Evolutionary conservation across 2,113 vertebrate genomes (phyloP).

Genomic region (Sinocyclocheilus rhinocerous): DNA sequence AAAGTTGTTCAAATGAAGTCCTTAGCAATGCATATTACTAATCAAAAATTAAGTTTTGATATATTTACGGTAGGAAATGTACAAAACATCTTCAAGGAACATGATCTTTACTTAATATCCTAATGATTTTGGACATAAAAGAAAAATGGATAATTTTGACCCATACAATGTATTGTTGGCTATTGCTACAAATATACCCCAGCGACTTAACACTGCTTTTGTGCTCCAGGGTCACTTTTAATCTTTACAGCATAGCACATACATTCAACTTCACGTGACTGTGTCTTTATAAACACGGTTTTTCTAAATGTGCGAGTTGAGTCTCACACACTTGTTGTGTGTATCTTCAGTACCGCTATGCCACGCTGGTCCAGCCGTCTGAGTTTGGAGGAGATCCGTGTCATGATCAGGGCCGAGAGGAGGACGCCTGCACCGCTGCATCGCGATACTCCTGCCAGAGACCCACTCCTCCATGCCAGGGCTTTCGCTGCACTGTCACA

Average conservation of each 20-base stretch:
- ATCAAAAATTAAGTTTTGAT: no score
- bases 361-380: slow-evolving; percentile 79
- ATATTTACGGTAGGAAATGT: no score
- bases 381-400: slow-evolving; percentile 86
- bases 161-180: no score
- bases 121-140: no score
- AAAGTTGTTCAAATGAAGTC: no score
- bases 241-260: background rate
- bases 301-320: background rate
- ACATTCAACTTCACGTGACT: background rate
- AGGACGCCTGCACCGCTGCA: slow-evolving; percentile 77
- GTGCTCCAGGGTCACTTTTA: background rate
- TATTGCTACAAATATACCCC: no score
- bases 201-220: no score
- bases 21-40: no score
- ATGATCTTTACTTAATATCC: no score
- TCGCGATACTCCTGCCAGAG: slow-evolving; percentile 76
- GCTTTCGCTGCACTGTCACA: slow-evolving; percentile 84
- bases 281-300: background rate
- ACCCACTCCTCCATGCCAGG: slow-evolving; percentile 80
- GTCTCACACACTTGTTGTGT: background rate
- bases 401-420: slow-evolving; percentile 75
- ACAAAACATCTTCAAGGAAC: no score
- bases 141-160: no score
- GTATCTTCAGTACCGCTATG: slow-evolving; percentile 81